Base-by-base conservation (phyloP, 2,888 invertebrate genomes). In the Mythimna ferrago region DNA sequence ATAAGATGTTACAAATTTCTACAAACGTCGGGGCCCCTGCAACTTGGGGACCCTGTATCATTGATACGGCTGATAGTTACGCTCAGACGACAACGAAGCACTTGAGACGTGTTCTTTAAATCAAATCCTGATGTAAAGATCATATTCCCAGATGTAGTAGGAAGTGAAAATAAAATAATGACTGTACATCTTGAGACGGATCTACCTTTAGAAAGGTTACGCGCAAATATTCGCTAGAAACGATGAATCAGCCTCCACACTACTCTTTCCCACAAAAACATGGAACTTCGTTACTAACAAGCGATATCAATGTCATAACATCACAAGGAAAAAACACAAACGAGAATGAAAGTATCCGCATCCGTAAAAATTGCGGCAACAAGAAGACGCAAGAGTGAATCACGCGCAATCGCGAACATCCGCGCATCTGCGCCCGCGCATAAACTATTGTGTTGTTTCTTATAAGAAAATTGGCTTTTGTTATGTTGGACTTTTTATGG, bases 321-420 rank as follows among this genome's bases (percentile, higher is more conserved):
- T 76, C 64, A 58, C 66, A 70, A 51, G 75, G 65, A 81, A 81
- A 44, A 83, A 84, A 82, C 71, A 71, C 63, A 66, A 81, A 86
- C 81, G 86, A 85, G 79, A 86, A 80, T 70, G 85, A 87, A 83
- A 85, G 88, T 80, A 84, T 88, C 88, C 87, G 86, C 75, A 86
- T 87, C 87, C 87, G 88, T 71, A 80, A 78, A 80, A 75, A 84
- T 76, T 78, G 76, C 70, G 69, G 79, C 76, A 88, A 88, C 82
- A 88, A 86, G 81, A 88, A 85, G 83, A 87, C 60, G 78, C 78
- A 79, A 79, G 80, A 86, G 81, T 89, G 88, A 88, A 84, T 89
- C 88, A 88, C 82, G 76, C 76, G 79, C 78, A 84, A 88, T 87
- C 87, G 85, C 76, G 81, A 80, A 82, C 88, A 87, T 88, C 88